Base-by-base conservation (phyloP, 2,888 invertebrate species). In the Drosophila engyochracea region DNA sequence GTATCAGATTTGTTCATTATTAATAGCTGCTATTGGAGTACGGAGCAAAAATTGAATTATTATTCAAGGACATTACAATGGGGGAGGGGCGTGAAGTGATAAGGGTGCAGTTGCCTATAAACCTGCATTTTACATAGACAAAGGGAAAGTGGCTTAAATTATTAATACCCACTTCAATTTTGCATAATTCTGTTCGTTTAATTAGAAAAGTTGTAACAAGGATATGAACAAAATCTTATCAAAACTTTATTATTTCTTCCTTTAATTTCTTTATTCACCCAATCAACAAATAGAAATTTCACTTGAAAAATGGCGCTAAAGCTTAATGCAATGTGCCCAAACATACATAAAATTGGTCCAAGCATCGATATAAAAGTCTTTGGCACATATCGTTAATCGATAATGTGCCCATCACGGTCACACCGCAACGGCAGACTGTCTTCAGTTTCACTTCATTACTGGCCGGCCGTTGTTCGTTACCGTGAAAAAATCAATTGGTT, bases 401-500 rank as follows among this genome's bases (percentile, higher is more conserved):
- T 64, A 44, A 1, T 30, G 54, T n/a, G 4, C 4, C 30, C 35
- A 49, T 44, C 25, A 70, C 54, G 74, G 81, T 77, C 70, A 77
- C 79, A 78, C 74, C 62, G 30, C 16, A 22, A 35, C 19, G n/a
- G 28, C 55, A 59, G 71, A 76, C 64, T 31, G 73, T 61, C 65
- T 62, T 74, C 79, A 82, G 82, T 74, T 47, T 68, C 35, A 59
- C 41, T 37, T 54, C 54, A 44, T 66, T 64, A 66, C 37, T 75
- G 22, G 64, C 69, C 73, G 65, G 69, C 10, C 62, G 71, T 30
- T 49, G 81, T 68, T 51, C 44, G 65, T 59, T 60, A 64, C 58
- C 61, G 72, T 73, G 82, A 67, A 80, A 78, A 87, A 87, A 87
- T 87, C 91, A 90, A 90, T 87, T 86, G 57, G 58, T 30, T 51